Evolutionary conservation across 1,140 invertebrate genomes (phyloP).

Genomic region (Atta cephalotes): DNA sequence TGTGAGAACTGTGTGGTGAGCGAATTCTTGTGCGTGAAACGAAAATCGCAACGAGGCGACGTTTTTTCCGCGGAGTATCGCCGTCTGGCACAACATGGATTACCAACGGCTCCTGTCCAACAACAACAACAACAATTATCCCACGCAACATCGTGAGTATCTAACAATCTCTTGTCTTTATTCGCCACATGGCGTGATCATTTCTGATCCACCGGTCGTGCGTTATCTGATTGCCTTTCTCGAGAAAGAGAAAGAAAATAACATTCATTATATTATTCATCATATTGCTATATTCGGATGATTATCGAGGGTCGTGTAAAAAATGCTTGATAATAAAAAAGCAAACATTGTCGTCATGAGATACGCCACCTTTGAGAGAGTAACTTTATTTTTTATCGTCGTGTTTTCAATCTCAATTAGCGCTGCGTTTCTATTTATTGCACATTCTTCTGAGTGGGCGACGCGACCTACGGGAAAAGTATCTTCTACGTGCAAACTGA

Average conservation of each 20-base stretch:
- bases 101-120: slow-evolving; percentile 77
- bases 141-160: slow-evolving; percentile 80
- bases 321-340: neutral
- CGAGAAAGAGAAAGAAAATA: neutral
- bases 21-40: neutral
- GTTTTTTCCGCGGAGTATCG: slow-evolving; percentile 10
- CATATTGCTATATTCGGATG: neutral
- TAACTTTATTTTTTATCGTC: neutral
- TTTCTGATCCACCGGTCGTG: neutral
- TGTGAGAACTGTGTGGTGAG: slow-evolving; percentile 1
- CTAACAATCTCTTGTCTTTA: neutral
- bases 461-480: neutral
- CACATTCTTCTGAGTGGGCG: neutral
- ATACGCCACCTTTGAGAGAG: neutral
- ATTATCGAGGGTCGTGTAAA: too few relatives aligned
- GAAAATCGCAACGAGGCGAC: slow-evolving; percentile 12
- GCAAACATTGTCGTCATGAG: neutral
- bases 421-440: neutral
- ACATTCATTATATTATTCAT: neutral
- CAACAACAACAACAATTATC: slow-evolving; percentile 77
- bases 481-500: slow-evolving; percentile 52
- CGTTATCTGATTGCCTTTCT: neutral
- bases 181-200: neutral
- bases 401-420: neutral
- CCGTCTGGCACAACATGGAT: slow-evolving; percentile 74